A percentile compares a stretch with the other conserved stretches of the same genome.
phyloP scores from a whole-genome alignment of 64 coral and sea anemone genomes.

The Montipora cactus region DNA sequence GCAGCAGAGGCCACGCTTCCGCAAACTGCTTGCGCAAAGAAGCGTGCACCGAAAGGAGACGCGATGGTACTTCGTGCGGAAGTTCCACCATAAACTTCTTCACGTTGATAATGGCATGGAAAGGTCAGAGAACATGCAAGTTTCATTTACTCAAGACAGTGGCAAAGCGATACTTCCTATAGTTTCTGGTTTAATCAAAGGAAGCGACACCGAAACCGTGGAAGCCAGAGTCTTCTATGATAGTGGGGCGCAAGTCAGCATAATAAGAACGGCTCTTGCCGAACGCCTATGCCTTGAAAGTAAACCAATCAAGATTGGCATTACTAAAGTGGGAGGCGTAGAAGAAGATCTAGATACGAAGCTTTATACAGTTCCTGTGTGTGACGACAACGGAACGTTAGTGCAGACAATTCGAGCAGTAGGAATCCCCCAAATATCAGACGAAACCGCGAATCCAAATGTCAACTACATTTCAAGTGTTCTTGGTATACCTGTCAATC shows the following conservation, averaged over 20 bases:
- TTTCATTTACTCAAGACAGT: constrained; percentile 17
- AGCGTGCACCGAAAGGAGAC: constrained; percentile 39
- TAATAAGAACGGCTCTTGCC: constrained; percentile 51
- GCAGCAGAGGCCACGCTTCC: constrained; percentile 55
- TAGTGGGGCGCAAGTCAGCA: constrained; percentile 61
- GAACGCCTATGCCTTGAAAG: constrained; percentile 39
- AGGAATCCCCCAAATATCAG: constrained; percentile 70
- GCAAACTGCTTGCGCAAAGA: constrained; percentile 58
- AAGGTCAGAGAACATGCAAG: not conserved
- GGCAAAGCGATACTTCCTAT: constrained; percentile 46
- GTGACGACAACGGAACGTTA: not conserved
- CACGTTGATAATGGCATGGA: not conserved
- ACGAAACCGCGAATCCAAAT: constrained; percentile 34
- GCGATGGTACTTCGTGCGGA: constrained; percentile 48
- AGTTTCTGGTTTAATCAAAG: constrained; percentile 26
- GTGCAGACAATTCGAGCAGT: constrained; percentile 63
- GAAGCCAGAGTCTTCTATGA: constrained; percentile 58
- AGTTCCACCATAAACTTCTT: constrained; percentile 67
- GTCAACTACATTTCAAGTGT: constrained; percentile 20
- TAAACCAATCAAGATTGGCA: constrained; percentile 58
- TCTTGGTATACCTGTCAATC: constrained; percentile 9
- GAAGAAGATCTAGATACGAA: constrained; percentile 72
- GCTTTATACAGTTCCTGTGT: constrained; percentile 67
- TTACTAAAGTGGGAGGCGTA: constrained; percentile 74
- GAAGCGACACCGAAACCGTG: not conserved